A percentile compares a stretch with the other conserved stretches of the same genome.
Conservation (phyloP, 2,888 invertebrate species). For the Trissonchulus sp. region DNA sequence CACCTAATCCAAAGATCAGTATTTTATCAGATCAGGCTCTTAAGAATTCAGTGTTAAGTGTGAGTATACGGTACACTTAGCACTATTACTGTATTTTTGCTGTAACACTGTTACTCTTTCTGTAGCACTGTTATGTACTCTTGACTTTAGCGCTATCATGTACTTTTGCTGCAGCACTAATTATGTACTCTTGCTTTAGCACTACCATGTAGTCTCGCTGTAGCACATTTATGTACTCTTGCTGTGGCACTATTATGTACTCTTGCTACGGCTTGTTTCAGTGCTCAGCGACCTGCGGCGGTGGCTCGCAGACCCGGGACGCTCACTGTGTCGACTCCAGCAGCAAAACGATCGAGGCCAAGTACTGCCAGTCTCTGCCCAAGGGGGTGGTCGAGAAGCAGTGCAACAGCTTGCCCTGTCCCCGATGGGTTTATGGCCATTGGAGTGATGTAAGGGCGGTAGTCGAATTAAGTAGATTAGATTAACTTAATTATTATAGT, state of each 20-base stretch:
- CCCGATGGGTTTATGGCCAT: slow-evolving; percentile 45
- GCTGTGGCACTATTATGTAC: too few species aligned
- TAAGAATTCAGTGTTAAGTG: too few species aligned
- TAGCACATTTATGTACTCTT: too few species aligned
- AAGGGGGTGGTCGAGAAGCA: slow-evolving; percentile 37
- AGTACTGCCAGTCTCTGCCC: slow-evolving; percentile 45
- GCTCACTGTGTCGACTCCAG: slow-evolving; percentile 52
- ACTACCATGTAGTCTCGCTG: too few species aligned
- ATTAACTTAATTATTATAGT: too few species aligned
- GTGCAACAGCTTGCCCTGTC: slow-evolving; percentile 50
- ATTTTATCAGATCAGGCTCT: too few species aligned
- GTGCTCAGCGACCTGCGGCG: slow-evolving; percentile 55
- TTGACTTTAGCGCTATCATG: not conserved
- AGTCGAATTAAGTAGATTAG: too few species aligned
- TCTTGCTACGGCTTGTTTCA: slow-evolving; percentile 41
- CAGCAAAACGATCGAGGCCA: slow-evolving; percentile 43
- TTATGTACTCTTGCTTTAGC: not conserved
- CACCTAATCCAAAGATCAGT: too few species aligned
- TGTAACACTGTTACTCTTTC: too few species aligned
- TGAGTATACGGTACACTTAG: too few species aligned
- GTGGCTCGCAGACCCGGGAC: slow-evolving; percentile 51
- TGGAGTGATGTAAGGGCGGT: slow-evolving; percentile 31
- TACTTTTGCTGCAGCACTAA: not conserved
- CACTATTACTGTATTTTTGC: too few species aligned
- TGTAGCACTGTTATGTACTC: too few species aligned